Evolutionary conservation across 2,888 invertebrate species (phyloP).

Genomic region (Priocnemis perturbator): DNA sequence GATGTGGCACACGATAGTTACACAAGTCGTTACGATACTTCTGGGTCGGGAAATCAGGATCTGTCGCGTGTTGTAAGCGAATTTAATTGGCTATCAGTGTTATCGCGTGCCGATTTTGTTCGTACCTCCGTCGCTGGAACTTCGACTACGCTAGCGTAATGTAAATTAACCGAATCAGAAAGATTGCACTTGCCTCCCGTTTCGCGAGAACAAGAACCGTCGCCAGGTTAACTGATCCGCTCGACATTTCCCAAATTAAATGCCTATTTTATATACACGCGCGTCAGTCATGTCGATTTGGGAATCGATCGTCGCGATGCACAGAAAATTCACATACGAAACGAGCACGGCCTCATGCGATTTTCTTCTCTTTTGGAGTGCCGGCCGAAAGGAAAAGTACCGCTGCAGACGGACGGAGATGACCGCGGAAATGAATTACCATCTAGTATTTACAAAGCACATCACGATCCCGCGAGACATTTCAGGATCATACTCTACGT

Average conservation of each 20-base stretch:
- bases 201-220: conserved; percentile 21
- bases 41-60: too few relatives aligned
- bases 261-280: conserved; percentile 31
- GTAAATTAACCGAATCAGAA: conserved; percentile 16
- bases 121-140: too few relatives aligned
- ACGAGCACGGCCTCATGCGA: neutral
- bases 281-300: conserved; percentile 2
- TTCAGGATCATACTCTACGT: too few relatives aligned
- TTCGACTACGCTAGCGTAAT: conserved; percentile 12
- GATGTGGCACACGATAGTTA: too few relatives aligned
- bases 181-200: conserved; percentile 57
- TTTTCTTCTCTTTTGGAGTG: too few relatives aligned
- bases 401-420: conserved; percentile 38
- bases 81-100: too few relatives aligned
- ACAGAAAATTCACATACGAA: conserved; percentile 3
- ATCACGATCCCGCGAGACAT: too few relatives aligned
- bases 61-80: too few relatives aligned
- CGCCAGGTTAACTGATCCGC: neutral
- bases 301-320: conserved; percentile 4
- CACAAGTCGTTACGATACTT: too few relatives aligned
- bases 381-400: too few relatives aligned
- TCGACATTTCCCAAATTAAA: neutral
- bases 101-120: too few relatives aligned
- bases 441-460: conserved; percentile 6
- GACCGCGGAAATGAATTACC: conserved; percentile 19